Evolutionary conservation across 2,888 invertebrate species (phyloP).

Genomic region (Aethes cnicana): DNA sequence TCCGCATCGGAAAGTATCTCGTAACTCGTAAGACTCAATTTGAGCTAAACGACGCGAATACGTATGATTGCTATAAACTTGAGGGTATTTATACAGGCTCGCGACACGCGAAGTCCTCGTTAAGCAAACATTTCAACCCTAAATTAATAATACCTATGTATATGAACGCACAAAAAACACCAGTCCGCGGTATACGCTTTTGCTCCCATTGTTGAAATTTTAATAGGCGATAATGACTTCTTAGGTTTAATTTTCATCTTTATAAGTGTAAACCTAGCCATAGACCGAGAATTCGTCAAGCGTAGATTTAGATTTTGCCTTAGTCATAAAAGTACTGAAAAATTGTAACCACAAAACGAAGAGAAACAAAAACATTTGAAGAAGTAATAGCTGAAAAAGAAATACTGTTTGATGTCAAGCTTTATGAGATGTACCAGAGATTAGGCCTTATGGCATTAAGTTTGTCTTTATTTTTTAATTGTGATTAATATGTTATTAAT

Average conservation of each 20-base stretch:
- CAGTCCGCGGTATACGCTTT: conserved; percentile 18
- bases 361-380: too few relatives aligned
- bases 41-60: conserved; percentile 9
- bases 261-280: neutral
- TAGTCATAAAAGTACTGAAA: too few relatives aligned
- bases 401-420: too few relatives aligned
- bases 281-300: too few relatives aligned
- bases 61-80: conserved; percentile 33
- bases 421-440: too few relatives aligned
- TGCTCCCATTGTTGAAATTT: conserved; percentile 24
- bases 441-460: too few relatives aligned
- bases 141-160: conserved; percentile 49
- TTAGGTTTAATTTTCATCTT: neutral
- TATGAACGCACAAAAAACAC: conserved; percentile 35
- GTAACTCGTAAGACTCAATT: conserved; percentile 11
- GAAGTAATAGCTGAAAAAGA: too few relatives aligned
- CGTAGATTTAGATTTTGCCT: too few relatives aligned
- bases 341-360: too few relatives aligned
- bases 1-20: neutral
- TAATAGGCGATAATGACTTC: conserved; percentile 21
- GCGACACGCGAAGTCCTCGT: conserved; percentile 57
- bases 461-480: too few relatives aligned
- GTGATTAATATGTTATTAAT: too few relatives aligned
- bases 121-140: conserved; percentile 43
- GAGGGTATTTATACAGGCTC: conserved; percentile 39